Base-by-base conservation (phyloP, 2,113 vertebrate species). In the Hippocampus barbouri region DNA sequence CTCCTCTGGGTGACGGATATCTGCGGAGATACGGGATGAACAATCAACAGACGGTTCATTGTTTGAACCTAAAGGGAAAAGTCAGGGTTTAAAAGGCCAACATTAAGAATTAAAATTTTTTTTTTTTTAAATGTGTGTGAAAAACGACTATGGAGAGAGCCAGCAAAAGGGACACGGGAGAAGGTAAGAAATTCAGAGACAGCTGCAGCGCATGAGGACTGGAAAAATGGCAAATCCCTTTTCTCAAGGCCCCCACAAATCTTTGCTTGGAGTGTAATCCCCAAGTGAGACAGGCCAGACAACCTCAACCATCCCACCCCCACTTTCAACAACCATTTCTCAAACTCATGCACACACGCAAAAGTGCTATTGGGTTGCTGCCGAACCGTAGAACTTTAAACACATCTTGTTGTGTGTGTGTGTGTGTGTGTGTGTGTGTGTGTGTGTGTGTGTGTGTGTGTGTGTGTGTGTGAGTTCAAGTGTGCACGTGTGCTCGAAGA, bases 1-100 rank as follows among this genome's bases (percentile, higher is more conserved):
- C 81, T 99, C 97, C 90, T 99, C 97, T 62, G 97, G 97, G 79
- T 98, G 97, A 79, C 97, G 94, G 87, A 99, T 99, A 83, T 99
- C 97, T 99, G 83, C 14, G 56, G 9, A 30, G 57, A 75, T 53
- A 41, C 30, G 66, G 18, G 18, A 15, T 34, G 10, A 61, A 63
- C 18, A 20, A 18, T 63, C 27, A 63, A 63, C 16, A 68, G 66
- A n/a, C 5, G 2, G 21, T 43, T 43, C 3, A 65, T 23, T 65
- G 61, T 34, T 63, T 41, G 38, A 57, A 57, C 54, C 25, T 59
- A 4, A 59, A 30, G 56, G 12, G 3, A 27, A 59, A 25, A 59
- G 56, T 59, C 56, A 59, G 56, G 12, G 18, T 51, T 51, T 8
- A 41, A 63, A 38, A 63, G 3, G 20, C 11, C 4, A 41, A 21